Base-by-base conservation (phyloP, 1,140 invertebrate species). In the Calycopis cecrops region DNA sequence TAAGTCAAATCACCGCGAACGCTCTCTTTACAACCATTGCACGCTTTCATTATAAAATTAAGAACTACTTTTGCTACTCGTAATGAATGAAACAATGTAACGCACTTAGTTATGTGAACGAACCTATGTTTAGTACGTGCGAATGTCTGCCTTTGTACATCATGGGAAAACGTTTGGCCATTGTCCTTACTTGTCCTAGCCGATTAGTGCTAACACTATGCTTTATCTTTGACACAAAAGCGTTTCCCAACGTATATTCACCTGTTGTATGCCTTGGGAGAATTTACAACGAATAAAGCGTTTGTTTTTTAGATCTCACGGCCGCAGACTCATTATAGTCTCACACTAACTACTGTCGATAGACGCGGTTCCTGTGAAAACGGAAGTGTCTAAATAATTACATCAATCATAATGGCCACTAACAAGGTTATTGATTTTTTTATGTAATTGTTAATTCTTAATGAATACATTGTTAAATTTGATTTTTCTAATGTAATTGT, bases 171-270 rank as follows among this genome's bases (percentile, higher is more conserved):
- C 67, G 73, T 63, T 69, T 71, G 60, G 60, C 65, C 65, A 82
- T 79, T 77, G 74, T 79, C 76, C 71, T 74, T 74, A 70, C 63
- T 60, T 70, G 68, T 75, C 70, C 68, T 80, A 69, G 64, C 67
- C 69, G 74, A 80, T 80, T 73, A 79, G 63, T 69, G 69, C 65
- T 59, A 67, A 70, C 63, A 63, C 70, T 57, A 59, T 63, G 68
- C 80, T 76, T 75, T 75, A 68, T 64, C 52, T 63, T 69, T 73
- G 66, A 70, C 72, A 77, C 67, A 75, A 77, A 42, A 74, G 72
- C 60, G 59, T 65, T 75, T 76, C 69, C 65, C 76, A 71, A 78
- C 70, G 70, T 66, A 67, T 67, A 67, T 66, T 55, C 73, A 71
- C 48, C 50, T 47, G 52, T 59, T 58, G 51, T 58, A 37, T 48